Evolutionary conservation across 2,888 invertebrate species (phyloP).

Genomic region (Osedax fenrisi): DNA sequence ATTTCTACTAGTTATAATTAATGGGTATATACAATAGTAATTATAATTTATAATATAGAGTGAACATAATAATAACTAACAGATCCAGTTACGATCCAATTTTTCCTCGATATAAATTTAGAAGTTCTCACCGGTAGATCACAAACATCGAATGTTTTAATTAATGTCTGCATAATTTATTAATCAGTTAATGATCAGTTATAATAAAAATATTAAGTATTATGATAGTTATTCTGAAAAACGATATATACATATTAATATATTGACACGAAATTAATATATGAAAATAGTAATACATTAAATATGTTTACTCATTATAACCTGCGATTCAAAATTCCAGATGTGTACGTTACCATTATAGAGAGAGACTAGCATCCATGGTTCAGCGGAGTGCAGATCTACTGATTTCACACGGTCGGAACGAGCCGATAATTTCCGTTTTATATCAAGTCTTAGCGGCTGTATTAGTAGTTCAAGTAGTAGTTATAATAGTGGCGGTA

Average conservation of each 20-base stretch:
- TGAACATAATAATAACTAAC: slow-evolving; percentile 39
- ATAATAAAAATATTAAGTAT: too few relatives aligned
- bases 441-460: slow-evolving; percentile 73
- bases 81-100: slow-evolving; percentile 95
- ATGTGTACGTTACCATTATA: slow-evolving; percentile 99
- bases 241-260: too few relatives aligned
- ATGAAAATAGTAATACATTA: too few relatives aligned
- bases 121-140: slow-evolving; percentile 90
- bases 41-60: background rate
- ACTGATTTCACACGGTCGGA: slow-evolving; percentile 96
- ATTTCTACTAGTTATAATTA: too few relatives aligned
- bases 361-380: slow-evolving; percentile 93
- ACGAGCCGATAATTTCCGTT: slow-evolving; percentile 86
- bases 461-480: too few relatives aligned
- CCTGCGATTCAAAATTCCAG: slow-evolving; percentile 93
- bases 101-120: slow-evolving; percentile 88
- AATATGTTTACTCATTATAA: too few relatives aligned
- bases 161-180: slow-evolving; percentile 46
- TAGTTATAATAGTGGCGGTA: too few relatives aligned
- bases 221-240: too few relatives aligned
- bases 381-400: slow-evolving; percentile 90
- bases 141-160: slow-evolving; percentile 62
- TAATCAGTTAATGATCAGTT: too few relatives aligned
- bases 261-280: too few relatives aligned
- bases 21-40: background rate